A percentile compares a stretch with the other conserved stretches of the same genome.
phyloP scores from a whole-genome alignment of 2,888 invertebrate genomes.

The Chaetoderma sp. region DNA sequence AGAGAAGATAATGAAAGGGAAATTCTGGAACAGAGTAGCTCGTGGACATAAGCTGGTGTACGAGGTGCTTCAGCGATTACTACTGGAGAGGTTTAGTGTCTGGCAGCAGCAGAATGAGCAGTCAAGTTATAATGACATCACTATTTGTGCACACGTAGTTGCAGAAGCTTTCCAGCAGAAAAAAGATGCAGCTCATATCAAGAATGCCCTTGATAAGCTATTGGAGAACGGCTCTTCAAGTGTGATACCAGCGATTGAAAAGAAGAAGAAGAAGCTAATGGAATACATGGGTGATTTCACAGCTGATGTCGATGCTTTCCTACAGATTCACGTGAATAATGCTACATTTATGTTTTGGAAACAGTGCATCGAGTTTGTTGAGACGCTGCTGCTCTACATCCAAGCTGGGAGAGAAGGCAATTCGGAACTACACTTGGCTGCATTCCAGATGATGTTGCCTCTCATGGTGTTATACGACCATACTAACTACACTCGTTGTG shows the following conservation, averaged over 20 bases:
- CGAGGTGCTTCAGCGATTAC: conserved; percentile 17
- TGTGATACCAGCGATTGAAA: too few relatives aligned
- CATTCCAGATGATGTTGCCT: conserved; percentile 14
- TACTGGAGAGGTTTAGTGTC: background rate
- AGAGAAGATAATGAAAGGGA: conserved; percentile 12
- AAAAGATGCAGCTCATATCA: background rate
- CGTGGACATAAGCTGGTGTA: conserved; percentile 20
- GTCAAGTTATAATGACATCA: background rate
- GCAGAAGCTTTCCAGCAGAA: background rate
- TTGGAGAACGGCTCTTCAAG: too few relatives aligned
- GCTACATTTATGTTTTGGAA: background rate
- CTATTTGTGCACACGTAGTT: background rate
- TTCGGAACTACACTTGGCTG: conserved; percentile 5
- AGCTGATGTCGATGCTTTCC: background rate
- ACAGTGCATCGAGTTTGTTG: conserved; percentile 1
- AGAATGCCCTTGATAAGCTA: background rate
- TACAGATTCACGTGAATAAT: background rate
- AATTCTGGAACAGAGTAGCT: conserved; percentile 16
- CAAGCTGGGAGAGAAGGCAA: background rate
- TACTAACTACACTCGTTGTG: conserved; percentile 6
- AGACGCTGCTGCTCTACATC: conserved; percentile 12
- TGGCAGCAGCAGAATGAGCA: background rate
- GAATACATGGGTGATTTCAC: background rate
- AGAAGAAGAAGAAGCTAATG: too few relatives aligned
- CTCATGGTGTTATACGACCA: conserved; percentile 14